Conservation (phyloP, 2,888 invertebrate species). For the Mesochorus sp. region DNA sequence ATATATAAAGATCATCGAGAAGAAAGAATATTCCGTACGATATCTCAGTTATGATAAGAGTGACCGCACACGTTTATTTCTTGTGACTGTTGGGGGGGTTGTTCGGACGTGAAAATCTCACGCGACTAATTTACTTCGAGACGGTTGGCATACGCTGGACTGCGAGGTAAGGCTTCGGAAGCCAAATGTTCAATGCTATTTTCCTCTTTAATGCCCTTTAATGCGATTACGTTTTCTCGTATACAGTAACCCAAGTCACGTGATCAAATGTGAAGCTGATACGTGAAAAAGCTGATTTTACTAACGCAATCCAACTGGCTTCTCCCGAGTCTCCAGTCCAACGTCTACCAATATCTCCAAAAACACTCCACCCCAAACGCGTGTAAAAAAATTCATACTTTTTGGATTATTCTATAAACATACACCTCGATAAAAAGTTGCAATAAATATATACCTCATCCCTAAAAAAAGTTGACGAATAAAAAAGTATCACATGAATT, state of each 20-base stretch:
- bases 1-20: neutral
- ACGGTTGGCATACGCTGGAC: constrained; percentile 31
- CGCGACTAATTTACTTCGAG: constrained; percentile 64
- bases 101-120: constrained; percentile 46
- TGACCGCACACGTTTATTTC: constrained; percentile 30
- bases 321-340: neutral
- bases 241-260: constrained; percentile 36
- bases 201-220: constrained; percentile 75
- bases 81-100: constrained; percentile 35
- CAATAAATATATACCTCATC: too few relatives aligned
- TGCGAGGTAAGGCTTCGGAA: constrained; percentile 75
- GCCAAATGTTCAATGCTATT: constrained; percentile 76
- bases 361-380: too few relatives aligned
- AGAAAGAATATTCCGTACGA: neutral
- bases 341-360: too few relatives aligned
- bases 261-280: constrained; percentile 56
- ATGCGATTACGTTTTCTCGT: constrained; percentile 71
- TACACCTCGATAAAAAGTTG: too few relatives aligned
- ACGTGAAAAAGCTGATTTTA: constrained; percentile 54
- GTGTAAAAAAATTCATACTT: too few relatives aligned
- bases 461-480: too few relatives aligned
- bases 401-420: too few relatives aligned
- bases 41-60: neutral
- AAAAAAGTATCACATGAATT: too few relatives aligned
- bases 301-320: constrained; percentile 42